Base-by-base conservation (phyloP, 2,797 vertebrate species). In the Sitta carolinensis region DNA sequence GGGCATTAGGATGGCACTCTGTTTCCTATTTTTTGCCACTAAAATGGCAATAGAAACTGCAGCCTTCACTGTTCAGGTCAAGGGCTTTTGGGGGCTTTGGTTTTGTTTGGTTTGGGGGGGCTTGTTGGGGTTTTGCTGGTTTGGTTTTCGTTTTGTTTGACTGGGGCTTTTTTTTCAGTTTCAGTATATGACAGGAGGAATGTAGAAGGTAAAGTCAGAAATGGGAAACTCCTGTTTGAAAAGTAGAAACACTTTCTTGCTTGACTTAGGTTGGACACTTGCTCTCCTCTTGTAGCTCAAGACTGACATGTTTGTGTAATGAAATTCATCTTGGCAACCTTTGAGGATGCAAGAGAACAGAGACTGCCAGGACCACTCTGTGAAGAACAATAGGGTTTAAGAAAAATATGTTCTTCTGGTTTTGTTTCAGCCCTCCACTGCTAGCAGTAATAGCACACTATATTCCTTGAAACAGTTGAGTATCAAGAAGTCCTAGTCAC, bases 331-430 rank as follows among this genome's bases (percentile, higher is more conserved):
- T 63, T 81, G 59, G 45, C 59, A 92, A 52, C n/a, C 40, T 80
- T 25, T 34, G 57, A 79, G 52, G 76, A 86, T 59, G 61, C 69
- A 82, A 72, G 62, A 78, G 32, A 62, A 63, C 21, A 52, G 40
- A 62, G 40, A 75, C 4, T 94, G 69, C 79, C 94, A 93, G 73
- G 79, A 84, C 54, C 52, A 48, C 76, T 92, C 47, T 45, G 36
- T n/a, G 59, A 89, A 91, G 64, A 95, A 91, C 89, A 95, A 92
- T 63, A 69, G 80, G 9, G 40, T 70, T 85, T n/a, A 48, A 91
- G 84, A 87, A 84, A 91, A 94, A n/a, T 30, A 63, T 43, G 27
- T 59, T 68, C 20, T 52, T 84, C 55, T 89, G 36, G 21, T 47
- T 93, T 94, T 90, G 54, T 67, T 92, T 84, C 63, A 72, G 79